Evolutionary conservation across 2,888 invertebrate species (phyloP).

Genomic region (Drosophila yooni): DNA sequence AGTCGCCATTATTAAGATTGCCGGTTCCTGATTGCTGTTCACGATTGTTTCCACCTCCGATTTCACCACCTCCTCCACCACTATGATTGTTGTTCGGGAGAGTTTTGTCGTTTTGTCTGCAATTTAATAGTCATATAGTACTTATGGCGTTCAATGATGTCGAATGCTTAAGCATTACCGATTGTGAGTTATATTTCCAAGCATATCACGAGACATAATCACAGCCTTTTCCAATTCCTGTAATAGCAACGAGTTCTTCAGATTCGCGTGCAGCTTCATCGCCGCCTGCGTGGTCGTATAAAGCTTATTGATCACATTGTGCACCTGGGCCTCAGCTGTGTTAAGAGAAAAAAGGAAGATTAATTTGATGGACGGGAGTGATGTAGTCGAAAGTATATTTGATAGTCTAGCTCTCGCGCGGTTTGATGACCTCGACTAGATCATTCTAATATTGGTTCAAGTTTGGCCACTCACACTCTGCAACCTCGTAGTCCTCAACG

Average conservation of each 20-base stretch:
- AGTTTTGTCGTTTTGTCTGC: constrained; percentile 73
- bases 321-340: constrained; percentile 88
- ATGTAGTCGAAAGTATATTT: background rate
- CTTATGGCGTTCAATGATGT: background rate
- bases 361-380: background rate
- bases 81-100: constrained; percentile 64
- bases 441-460: background rate
- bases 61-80: constrained; percentile 42
- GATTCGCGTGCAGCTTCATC: constrained; percentile 84
- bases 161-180: constrained; percentile 59
- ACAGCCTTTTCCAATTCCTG: constrained; percentile 85
- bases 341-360: background rate
- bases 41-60: constrained; percentile 56
- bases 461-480: constrained; percentile 79
- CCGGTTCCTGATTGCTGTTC: constrained; percentile 56
- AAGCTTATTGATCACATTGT: constrained; percentile 87
- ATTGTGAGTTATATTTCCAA: constrained; percentile 84
- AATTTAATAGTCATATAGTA: constrained; percentile 4
- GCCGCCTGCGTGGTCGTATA: constrained; percentile 85
- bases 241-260: constrained; percentile 84
- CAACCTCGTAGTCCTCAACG: constrained; percentile 78
- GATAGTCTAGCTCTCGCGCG: background rate
- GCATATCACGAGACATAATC: constrained; percentile 85
- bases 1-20: constrained; percentile 85
- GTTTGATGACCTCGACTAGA: background rate